phyloP scores from a whole-genome alignment of 2,888 invertebrate species.

The Harpalus rubripes region DNA sequence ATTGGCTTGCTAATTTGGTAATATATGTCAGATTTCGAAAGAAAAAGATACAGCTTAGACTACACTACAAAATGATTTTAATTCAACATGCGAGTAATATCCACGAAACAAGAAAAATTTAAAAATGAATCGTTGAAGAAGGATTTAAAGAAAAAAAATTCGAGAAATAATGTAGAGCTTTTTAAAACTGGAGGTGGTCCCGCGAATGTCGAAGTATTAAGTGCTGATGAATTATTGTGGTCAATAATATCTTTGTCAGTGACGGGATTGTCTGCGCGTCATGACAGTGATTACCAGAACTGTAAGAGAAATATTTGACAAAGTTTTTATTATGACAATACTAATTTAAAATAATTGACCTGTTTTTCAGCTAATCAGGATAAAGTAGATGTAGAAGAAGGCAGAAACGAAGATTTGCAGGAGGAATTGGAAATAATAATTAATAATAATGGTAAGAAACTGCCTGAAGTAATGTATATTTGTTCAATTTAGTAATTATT shows the following conservation, averaged over 20 bases:
- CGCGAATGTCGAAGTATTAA: conserved; percentile 5
- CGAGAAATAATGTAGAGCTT: background rate
- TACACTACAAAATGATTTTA: background rate
- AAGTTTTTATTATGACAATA: no score
- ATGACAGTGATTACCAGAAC: background rate
- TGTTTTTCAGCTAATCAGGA: no score
- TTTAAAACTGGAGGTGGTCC: conserved; percentile 21
- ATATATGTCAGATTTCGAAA: no score
- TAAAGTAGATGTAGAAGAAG: no score
- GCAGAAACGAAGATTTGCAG: no score
- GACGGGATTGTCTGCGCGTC: background rate
- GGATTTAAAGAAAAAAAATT: conserved; percentile 5
- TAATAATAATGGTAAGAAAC: no score
- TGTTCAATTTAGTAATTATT: no score
- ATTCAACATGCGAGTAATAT: background rate
- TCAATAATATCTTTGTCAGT: conserved; percentile 9
- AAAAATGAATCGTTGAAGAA: background rate
- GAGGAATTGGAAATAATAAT: no score
- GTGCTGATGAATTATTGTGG: background rate
- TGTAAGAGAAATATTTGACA: background rate
- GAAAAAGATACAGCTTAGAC: background rate
- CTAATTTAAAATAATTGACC: no score
- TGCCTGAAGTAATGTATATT: no score
- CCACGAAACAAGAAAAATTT: conserved; percentile 23
- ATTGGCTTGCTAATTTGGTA: no score